A percentile compares a stretch with the other conserved stretches of the same genome.
Evolutionary conservation across 2,113 vertebrate species (phyloP).

Genomic region (Capreolus pygargus): DNA sequence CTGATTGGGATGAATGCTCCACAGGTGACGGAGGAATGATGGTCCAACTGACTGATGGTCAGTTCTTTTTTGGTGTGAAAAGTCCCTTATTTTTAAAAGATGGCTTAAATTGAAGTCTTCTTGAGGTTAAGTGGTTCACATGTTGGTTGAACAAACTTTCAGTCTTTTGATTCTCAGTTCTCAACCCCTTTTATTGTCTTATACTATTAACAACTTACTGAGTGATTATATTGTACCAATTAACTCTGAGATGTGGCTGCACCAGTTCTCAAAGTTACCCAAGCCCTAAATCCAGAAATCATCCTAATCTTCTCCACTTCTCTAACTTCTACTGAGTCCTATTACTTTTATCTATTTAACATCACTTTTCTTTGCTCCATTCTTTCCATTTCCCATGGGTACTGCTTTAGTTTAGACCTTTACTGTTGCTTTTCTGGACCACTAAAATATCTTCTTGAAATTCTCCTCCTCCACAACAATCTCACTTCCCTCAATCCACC

Average conservation of each 20-base stretch:
- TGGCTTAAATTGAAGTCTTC: neutral
- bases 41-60: neutral
- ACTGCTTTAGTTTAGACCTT: neutral
- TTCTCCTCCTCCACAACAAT: neutral
- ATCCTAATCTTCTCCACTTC: neutral
- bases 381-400: neutral
- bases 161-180: neutral
- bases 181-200: neutral
- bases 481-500: neutral
- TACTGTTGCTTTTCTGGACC: neutral
- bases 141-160: neutral
- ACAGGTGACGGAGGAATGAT: neutral
- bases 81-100: neutral
- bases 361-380: neutral
- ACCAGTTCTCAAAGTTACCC: neutral
- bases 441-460: neutral
- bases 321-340: neutral
- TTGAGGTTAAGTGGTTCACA: neutral
- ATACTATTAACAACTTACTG: neutral
- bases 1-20: neutral
- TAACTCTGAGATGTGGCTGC: neutral
- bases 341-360: neutral
- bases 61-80: neutral
- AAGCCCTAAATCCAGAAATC: neutral
- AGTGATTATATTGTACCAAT: neutral